Percentiles rank a stretch among this genome's conserved stretches.
These are phyloP conservation scores for Sebastes paucispinis DNA, from an alignment of 2,797 vertebrate genomes.

Conservation along the genomic window DNA sequence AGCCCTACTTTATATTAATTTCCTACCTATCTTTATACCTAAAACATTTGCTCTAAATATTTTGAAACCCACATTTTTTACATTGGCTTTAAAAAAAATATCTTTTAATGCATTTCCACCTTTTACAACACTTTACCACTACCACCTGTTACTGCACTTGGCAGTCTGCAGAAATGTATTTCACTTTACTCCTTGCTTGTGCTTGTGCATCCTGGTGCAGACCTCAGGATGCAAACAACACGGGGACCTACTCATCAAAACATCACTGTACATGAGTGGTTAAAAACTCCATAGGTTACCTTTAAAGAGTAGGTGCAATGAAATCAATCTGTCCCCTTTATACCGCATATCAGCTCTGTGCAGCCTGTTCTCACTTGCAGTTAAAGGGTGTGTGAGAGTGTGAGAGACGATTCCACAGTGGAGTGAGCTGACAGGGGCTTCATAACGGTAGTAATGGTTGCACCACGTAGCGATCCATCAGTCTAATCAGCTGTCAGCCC, in stretches of 20 bases:
- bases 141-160: background rate
- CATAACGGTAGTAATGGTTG: constrained; percentile 53
- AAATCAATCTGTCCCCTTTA: constrained; percentile 27
- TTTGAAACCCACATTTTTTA: no score
- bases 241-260: background rate
- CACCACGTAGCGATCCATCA: constrained; percentile 59
- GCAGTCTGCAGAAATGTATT: background rate
- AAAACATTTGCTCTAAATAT: background rate
- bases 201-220: background rate
- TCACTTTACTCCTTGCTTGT: no score
- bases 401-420: constrained; percentile 43
- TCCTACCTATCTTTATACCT: background rate
- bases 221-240: background rate
- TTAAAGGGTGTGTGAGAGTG: constrained; percentile 15
- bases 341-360: constrained; percentile 24
- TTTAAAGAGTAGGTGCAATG: constrained; percentile 4
- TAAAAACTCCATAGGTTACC: constrained; percentile 15
- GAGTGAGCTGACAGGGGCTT: constrained; percentile 45
- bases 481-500: constrained; percentile 62
- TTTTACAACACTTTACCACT: background rate
- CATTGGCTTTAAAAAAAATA: no score
- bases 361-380: constrained; percentile 35
- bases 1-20: background rate
- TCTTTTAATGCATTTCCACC: background rate
- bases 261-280: background rate